Conservation (phyloP, 2,888 invertebrate genomes). For the Drosophila tripunctata region DNA sequence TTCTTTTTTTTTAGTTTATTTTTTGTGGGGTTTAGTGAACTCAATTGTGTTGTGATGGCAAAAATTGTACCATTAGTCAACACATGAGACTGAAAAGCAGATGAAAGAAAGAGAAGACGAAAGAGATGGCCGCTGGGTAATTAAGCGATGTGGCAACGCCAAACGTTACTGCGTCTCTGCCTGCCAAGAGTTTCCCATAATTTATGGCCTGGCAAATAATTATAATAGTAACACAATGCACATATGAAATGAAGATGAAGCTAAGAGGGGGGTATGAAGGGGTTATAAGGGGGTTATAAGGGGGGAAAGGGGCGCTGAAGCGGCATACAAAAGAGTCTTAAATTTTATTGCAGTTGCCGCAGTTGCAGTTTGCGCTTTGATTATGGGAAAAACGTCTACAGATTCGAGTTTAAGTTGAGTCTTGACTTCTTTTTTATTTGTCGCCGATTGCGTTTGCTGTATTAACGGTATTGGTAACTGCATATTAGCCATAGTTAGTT, state of each 20-base stretch:
- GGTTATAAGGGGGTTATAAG: neutral
- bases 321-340: slow-evolving; percentile 72
- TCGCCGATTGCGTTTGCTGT: slow-evolving; percentile 26
- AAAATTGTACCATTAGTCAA: slow-evolving; percentile 68
- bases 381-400: slow-evolving; percentile 61
- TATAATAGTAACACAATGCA: slow-evolving; percentile 73
- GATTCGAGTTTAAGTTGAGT: slow-evolving; percentile 2
- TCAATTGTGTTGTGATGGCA: slow-evolving; percentile 44
- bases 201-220: slow-evolving; percentile 74
- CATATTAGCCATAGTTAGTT: slow-evolving; percentile 61
- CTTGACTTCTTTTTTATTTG: slow-evolving; percentile 4
- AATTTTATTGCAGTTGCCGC: slow-evolving; percentile 70
- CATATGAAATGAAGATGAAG: neutral
- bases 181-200: slow-evolving; percentile 58
- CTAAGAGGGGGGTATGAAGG: neutral
- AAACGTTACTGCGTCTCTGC: neutral
- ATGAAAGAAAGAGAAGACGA: neutral
- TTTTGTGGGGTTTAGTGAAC: slow-evolving; percentile 45
- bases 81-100: neutral
- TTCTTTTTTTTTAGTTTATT: slow-evolving; percentile 28
- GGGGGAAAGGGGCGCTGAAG: neutral
- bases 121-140: slow-evolving; percentile 58
- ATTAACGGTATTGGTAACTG: slow-evolving; percentile 74
- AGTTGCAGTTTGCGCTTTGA: slow-evolving; percentile 60
- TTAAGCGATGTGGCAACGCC: slow-evolving; percentile 75